Base-by-base conservation (phyloP, 1,140 invertebrate genomes). In the Saccostrea echinata region DNA sequence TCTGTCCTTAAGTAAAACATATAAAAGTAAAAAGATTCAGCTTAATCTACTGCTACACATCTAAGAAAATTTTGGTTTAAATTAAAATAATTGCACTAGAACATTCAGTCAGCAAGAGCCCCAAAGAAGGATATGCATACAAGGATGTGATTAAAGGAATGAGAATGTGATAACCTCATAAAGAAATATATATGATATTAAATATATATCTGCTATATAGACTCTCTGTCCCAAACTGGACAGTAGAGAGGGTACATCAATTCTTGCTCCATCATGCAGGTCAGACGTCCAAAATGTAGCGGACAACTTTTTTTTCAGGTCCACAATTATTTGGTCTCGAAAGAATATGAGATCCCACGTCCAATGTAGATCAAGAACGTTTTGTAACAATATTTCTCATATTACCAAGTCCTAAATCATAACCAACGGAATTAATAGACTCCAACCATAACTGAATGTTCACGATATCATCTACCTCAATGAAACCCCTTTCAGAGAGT, bases 401-500 rank as follows among this genome's bases (percentile, higher is more conserved):
- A 57, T 18, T 57, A 21, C 55, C 16, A 13, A 21, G 55, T 16
- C 55, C 55, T 57, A 57, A 57, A 57, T 57, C 55, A 18, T 57
- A 57, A 1, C 55, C 55, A 57, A 57, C 55, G 55, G 55, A 57
- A 21, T 21, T 21, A 18, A 57, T 57, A 57, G 55, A 57, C 55
- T 57, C 3, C 16, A 57, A 57, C 55, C 55, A 57, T 57, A 57
- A 57, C 16, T 57, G 55, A 0, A 57, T 57, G 55, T 57, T 57
- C 16, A 21, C 21, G 16, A 85, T 57, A 68, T 85, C 84, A n/a
- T 64, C 61, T 30, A 85, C 71, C 35, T 85, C 84, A 21, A 85
- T 85, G 30, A 68, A 85, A 71, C 57, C 84, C 16, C 84, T 18
- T 68, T 71, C 64, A 35, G 71, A 85, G 1, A 68, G 35, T 51